A percentile compares a stretch with the other conserved stretches of the same genome.
Conservation (phyloP, 2,113 vertebrate species). For the Eretmochelys imbricata region DNA sequence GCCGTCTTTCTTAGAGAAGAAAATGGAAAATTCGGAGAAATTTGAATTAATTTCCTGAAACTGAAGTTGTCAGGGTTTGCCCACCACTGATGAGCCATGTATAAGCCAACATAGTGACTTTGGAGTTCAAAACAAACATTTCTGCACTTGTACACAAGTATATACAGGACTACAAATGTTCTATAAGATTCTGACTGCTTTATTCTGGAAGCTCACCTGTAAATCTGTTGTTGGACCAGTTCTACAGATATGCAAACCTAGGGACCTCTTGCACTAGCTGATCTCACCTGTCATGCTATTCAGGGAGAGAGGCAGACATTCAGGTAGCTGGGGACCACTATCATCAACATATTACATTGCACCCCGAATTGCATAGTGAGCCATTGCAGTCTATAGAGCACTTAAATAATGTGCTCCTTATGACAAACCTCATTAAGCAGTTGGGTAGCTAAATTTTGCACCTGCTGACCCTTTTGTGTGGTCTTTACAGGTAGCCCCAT, state of each 20-base stretch:
- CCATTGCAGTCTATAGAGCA: not conserved
- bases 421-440: not conserved
- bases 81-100: not conserved
- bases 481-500: not conserved
- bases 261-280: not conserved
- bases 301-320: not conserved
- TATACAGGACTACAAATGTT: not conserved
- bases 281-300: not conserved
- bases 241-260: not conserved
- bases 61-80: not conserved
- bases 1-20: not conserved
- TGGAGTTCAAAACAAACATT: not conserved
- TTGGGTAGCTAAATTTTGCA: not conserved
- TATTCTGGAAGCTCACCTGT: not conserved
- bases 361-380: not conserved
- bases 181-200: not conserved
- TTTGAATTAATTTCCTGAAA: not conserved
- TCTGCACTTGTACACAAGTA: not conserved
- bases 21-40: not conserved
- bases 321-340: not conserved
- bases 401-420: not conserved
- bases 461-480: not conserved
- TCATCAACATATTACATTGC: not conserved
- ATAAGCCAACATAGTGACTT: not conserved
- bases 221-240: not conserved